phyloP scores from a whole-genome alignment of 2,888 invertebrate genomes.

The Lithophane socia region DNA sequence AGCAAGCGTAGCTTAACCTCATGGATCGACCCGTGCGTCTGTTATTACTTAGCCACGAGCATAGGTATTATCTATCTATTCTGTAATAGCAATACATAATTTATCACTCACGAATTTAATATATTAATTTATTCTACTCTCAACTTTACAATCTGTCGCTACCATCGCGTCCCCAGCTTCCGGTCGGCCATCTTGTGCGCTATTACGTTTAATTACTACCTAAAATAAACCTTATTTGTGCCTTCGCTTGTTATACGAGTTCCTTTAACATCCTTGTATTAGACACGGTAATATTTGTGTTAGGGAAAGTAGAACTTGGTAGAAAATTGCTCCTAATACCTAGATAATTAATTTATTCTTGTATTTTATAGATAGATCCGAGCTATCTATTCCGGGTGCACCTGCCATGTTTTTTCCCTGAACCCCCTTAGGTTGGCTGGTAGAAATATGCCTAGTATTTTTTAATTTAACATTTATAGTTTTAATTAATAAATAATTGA shows the following conservation, averaged over 20 bases:
- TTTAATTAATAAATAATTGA: too few species aligned
- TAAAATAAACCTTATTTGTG: constrained; percentile 67
- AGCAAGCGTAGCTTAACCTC: too few species aligned
- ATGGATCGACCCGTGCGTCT: too few species aligned
- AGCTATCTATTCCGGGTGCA: neutral
- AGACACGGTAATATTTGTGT: neutral
- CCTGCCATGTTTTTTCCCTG: neutral
- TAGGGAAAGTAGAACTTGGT: neutral
- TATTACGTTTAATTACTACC: constrained; percentile 86
- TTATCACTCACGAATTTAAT: constrained; percentile 5
- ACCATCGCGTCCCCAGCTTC: constrained; percentile 71
- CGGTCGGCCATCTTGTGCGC: constrained; percentile 84
- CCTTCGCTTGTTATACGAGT: constrained; percentile 6
- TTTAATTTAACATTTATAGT: too few species aligned
- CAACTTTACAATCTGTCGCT: constrained; percentile 55
- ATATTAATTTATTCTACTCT: constrained; percentile 21
- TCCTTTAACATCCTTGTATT: neutral
- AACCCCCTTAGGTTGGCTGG: neutral
- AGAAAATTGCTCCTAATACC: neutral
- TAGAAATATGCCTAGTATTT: neutral
- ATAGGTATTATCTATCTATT: too few species aligned
- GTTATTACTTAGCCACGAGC: too few species aligned
- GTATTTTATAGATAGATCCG: neutral
- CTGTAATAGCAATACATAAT: neutral
- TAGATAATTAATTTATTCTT: neutral